Evolutionary conservation across 2,888 invertebrate genomes (phyloP), one percentile per base, ranked within the genome.

Genomic region (Bellardia bayeri): DNA sequence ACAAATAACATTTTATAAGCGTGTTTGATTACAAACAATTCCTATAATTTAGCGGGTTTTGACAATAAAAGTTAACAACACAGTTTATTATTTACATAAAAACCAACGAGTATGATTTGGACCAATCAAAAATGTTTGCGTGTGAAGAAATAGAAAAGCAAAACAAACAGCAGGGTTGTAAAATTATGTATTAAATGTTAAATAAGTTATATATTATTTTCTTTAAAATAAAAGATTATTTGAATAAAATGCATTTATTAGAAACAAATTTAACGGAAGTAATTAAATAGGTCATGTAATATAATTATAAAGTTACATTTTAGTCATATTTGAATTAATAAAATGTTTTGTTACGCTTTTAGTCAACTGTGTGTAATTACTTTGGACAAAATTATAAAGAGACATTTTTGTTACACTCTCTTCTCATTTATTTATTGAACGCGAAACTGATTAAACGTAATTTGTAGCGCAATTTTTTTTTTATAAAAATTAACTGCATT

Each of bases 51-150:
- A 13, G 45, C 45, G 11, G 2, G 45, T 45, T 45, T 11, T 45
- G 2, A 11, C 2, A 13, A 45, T 9, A 45, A 45, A 45, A 51
- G 0, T 51, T 51, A 51, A 13, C n/a, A 51, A 6, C 51, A 51
- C 51, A n/a, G 11, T 13, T 45, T 45, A 9, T 11, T 45, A 45
- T 13, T 45, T 45, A 9, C 11, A 11, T 13, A 45, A 45, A 45
- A 45, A 45, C 13, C 13, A 45, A 61, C 14, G 45, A 49, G 16
- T 30, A 82, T 90, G 89, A 91, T 90, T 91, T 91, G 91, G 91
- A 90, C 92, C 92, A 92, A 92, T 92, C 90, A 91, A 75, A 91
- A 90, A 68, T 64, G 64, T 75, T 87, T 83, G 71, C 76, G 82
- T 88, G 76, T 72, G 58, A 79, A 82, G 14, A 66, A 69, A 14